phyloP scores from a whole-genome alignment of 2,888 invertebrate genomes.

The Hirtodrosophila cameraria region DNA sequence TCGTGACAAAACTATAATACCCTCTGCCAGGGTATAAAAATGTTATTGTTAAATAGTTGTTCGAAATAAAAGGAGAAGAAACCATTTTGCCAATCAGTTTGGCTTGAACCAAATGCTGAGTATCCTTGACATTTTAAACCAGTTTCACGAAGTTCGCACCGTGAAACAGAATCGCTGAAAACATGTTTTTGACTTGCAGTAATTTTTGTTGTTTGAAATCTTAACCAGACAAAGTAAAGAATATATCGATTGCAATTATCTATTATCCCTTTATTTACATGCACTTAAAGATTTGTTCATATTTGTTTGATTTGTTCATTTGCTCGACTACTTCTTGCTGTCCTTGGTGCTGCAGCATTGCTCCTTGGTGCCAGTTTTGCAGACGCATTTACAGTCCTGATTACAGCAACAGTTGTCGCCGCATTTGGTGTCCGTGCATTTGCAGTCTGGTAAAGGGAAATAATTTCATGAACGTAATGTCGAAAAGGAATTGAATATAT shows the following conservation, averaged over 20 bases:
- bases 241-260: not conserved
- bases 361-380: slow-evolving; percentile 69
- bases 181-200: no score
- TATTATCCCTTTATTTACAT: not conserved
- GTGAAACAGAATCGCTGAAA: no score
- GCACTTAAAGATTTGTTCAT: not conserved
- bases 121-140: no score
- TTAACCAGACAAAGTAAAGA: no score
- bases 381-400: slow-evolving; percentile 69
- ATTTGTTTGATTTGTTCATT: not conserved
- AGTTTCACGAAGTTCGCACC: no score
- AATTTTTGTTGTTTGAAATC: no score
- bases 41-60: no score
- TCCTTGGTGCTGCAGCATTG: slow-evolving; percentile 65
- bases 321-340: slow-evolving; percentile 14
- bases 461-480: not conserved
- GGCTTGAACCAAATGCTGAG: no score
- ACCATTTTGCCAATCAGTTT: no score
- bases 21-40: no score
- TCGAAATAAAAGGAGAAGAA: no score
- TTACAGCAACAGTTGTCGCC: slow-evolving; percentile 71
- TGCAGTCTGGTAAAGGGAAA: slow-evolving; percentile 53
- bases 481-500: not conserved
- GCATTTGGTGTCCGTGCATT: slow-evolving; percentile 64
- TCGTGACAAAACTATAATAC: no score